Evolutionary conservation across 1,140 invertebrate species (phyloP).

Genomic region (Grapholita molesta): DNA sequence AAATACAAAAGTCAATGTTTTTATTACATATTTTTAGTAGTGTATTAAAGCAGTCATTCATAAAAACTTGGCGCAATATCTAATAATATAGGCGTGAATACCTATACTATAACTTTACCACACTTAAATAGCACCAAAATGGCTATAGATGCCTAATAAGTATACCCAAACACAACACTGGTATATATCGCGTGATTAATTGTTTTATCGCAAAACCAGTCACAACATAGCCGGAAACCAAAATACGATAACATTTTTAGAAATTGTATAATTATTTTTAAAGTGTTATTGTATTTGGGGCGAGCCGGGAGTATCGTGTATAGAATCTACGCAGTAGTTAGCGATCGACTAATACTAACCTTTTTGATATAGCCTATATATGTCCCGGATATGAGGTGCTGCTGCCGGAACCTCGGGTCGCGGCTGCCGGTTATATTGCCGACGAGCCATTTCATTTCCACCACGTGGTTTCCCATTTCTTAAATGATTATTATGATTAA

Average conservation of each 20-base stretch:
- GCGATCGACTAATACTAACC: neutral
- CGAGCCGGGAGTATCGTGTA: neutral
- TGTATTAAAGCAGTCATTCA: too few species aligned
- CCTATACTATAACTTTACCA: too few species aligned
- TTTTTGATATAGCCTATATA: constrained; percentile 1
- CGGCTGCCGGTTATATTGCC: neutral
- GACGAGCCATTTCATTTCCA: neutral
- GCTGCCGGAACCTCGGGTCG: constrained; percentile 1
- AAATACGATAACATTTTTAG: neutral
- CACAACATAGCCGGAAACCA: neutral
- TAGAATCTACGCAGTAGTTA: neutral
- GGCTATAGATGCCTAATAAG: too few species aligned
- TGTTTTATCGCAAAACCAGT: neutral
- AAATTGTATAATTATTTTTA: neutral
- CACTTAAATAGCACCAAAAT: too few species aligned
- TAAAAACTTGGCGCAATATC: too few species aligned
- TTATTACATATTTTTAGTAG: too few species aligned
- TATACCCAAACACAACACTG: neutral
- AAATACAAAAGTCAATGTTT: too few species aligned
- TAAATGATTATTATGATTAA: too few species aligned
- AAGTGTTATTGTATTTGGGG: neutral
- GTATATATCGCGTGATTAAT: neutral
- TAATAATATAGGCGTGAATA: too few species aligned
- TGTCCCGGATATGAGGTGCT: neutral
- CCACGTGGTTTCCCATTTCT: neutral